Base-by-base conservation (phyloP, 1,140 invertebrate species). In the Copidosoma floridanum region DNA sequence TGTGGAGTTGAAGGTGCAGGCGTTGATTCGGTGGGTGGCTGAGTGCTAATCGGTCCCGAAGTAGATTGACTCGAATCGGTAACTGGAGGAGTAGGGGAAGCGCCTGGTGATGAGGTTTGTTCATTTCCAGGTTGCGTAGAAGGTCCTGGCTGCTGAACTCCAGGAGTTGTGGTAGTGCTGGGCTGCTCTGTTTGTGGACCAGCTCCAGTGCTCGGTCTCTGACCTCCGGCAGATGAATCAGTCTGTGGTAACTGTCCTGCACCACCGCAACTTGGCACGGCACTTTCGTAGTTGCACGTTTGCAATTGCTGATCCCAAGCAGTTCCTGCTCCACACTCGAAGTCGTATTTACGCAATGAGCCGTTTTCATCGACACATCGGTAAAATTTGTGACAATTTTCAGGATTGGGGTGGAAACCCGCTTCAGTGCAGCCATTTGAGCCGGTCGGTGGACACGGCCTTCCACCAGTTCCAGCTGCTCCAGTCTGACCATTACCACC, bases 381-480 rank as follows among this genome's bases (percentile, higher is more conserved):
- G 66, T 85, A 85, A 72, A 85, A 86, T 18, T 83, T 76, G 18
- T 74, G 75, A 66, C 85, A 87, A 67, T 86, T 78, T 12, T 72
- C 67, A 46, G 85, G 82, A 74, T 89, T 82, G 2, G 83, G 79
- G 69, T 83, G 84, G 64, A 89, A 91, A 7, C 88, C 88, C 73
- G 88, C 86, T n/a, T 74, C 59, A 10, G 61, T 65, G 69, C 86
- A 88, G 46, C 87, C 88, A 66, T 82, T 81, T 2, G 84, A 88
- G 71, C 86, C 85, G 2, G 88, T 87, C n/a, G 35, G 52, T 37
- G 27, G 20, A 21, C 64, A 46, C 10, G 40, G 44, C 12, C 21
- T 57, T 46, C 44, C 51, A 52, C 65, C 21, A 29, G 29, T 58
- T 18, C n/a, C 57, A 56, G 63, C 37, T 10, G 46, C 44, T 6